phyloP scores from a whole-genome alignment of 1,140 invertebrate species.

The Philopotamus ludificatus region DNA sequence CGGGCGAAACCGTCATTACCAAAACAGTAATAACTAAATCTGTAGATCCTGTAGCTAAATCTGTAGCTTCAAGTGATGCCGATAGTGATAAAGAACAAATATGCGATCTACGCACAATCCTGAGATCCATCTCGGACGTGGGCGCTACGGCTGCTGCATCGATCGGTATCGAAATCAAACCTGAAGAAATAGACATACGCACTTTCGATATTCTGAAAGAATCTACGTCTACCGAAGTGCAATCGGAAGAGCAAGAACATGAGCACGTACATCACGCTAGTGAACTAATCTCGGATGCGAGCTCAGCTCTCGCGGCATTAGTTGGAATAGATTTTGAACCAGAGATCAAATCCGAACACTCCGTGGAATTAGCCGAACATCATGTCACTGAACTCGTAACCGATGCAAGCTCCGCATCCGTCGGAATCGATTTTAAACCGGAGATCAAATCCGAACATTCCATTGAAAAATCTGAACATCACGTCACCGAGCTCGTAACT shows the following conservation, averaged over 20 bases:
- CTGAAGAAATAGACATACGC: conserved; percentile 4
- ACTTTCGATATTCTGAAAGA: neutral
- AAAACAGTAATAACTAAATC: too few relatives aligned
- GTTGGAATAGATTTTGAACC: neutral
- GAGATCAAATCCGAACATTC: neutral
- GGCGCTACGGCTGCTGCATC: conserved; percentile 29
- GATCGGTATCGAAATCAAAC: conserved; percentile 23
- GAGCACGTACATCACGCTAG: neutral
- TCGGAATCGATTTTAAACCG: neutral
- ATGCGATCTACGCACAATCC: conserved; percentile 11
- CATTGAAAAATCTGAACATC: neutral
- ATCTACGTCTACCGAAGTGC: neutral
- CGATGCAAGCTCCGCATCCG: too few relatives aligned
- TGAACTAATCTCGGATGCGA: conserved; percentile 28
- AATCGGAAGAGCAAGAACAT: neutral
- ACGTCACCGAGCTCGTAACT: conserved; percentile 22
- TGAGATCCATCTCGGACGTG: conserved; percentile 25
- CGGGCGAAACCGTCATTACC: neutral
- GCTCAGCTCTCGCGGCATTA: conserved; percentile 2
- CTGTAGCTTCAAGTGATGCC: conserved; percentile 4
- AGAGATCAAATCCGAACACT: neutral
- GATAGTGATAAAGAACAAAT: conserved; percentile 22
- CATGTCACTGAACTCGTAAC: conserved; percentile 23
- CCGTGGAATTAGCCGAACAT: neutral
- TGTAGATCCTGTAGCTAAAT: neutral